Evolutionary conservation across 2,113 vertebrate species (phyloP).

Genomic region (Cygnus buccinator): DNA sequence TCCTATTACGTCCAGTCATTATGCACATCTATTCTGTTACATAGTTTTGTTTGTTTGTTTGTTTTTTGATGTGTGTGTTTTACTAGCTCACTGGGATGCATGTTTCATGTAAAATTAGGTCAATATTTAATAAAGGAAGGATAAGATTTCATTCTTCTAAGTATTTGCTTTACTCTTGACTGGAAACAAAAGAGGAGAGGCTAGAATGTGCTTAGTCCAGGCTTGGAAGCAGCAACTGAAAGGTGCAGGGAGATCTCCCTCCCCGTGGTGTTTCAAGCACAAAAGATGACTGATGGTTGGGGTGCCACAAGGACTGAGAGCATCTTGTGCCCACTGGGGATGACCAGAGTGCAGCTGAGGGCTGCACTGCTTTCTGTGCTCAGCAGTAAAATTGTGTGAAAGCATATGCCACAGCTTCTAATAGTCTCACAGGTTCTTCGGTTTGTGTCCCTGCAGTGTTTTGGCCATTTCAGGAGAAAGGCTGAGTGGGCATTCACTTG

Average conservation of each 20-base stretch:
- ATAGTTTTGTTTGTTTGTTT: background rate
- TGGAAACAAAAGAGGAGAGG: background rate
- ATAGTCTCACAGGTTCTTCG: background rate
- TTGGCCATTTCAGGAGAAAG: background rate
- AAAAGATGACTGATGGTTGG: background rate
- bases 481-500: background rate
- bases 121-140: background rate
- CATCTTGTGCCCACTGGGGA: background rate
- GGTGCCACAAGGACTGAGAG: background rate
- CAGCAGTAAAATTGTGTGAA: background rate
- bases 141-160: background rate
- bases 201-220: background rate
- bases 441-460: background rate
- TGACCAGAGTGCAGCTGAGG: background rate
- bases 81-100: background rate
- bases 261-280: background rate
- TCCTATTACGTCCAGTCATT: background rate
- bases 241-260: background rate
- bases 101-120: background rate
- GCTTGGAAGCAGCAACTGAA: background rate
- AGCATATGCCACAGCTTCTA: background rate
- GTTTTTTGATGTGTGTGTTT: background rate
- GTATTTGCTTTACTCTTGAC: background rate
- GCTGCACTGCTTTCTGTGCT: background rate
- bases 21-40: background rate